Base-by-base conservation (phyloP, 2,797 vertebrate genomes). In the Apogon talboti region DNA sequence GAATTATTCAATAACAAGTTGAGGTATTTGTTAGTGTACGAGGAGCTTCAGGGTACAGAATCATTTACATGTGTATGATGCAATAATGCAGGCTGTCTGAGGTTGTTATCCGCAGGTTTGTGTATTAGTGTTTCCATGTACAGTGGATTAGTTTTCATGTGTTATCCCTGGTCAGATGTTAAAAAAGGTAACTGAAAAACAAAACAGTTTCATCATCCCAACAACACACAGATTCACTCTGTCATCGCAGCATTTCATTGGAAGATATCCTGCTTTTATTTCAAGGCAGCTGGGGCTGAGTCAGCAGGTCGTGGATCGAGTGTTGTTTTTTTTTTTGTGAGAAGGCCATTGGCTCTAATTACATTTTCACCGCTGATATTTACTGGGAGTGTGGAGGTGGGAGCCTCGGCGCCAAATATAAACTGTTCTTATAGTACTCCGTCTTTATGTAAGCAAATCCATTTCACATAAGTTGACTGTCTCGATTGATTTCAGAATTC, bases 401-500 rank as follows among this genome's bases (percentile, higher is more conserved):
- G 15, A 67, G 38, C 10, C 19, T 44, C 7, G 33, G 35, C 40
- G 14, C 2, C 21, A 19, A 47, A 52, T 30, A 43, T 28, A 14
- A 30, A 58, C 53, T 47, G 18, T 30, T 48, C 13, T n/a, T 38
- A 0, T 40, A 35, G 33, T 35, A 35, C 33, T 35, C 33, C 2
- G 33, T 35, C 33, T 35, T 35, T 9, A 35, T 35, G 33, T 35
- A 35, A 35, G 28, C 7, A 30, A 59, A 67, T 78, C 46, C 8
- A 44, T 30, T 43, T 9, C 16, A 40, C 48, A 6, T 11, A 16
- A 66, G 45, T n/a, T 28, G 43, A 7, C 42, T 42, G 38, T 38
- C 51, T 51, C 24, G 50, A 67, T 52, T 72, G 71, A 84, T 79
- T 70, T 76, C 42, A 30, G n/a, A 60, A 56, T 35, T 55, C 45